Base-by-base conservation (phyloP, 2,888 invertebrate genomes). In the Actias luna region DNA sequence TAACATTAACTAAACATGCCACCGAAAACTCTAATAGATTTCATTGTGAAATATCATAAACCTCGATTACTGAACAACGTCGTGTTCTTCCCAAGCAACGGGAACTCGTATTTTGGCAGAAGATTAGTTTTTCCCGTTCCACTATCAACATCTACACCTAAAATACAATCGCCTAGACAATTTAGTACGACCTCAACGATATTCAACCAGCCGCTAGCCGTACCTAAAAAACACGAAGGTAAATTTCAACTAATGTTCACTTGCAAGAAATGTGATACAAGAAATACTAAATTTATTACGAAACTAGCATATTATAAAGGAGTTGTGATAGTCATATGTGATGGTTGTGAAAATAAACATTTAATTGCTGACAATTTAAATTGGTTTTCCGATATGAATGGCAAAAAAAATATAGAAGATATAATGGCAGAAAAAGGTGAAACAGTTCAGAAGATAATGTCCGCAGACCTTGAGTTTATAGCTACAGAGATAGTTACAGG, bases 351-450 rank as follows among this genome's bases (percentile, higher is more conserved):
- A 58, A 98, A 97, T 80, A 95, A 97, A 83, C 99, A 99, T 88
- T 92, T 99, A 29, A 99, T 99, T 70, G 99, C 99, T 0, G 99
- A 99, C 82, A 98, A 99, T 87, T 93, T 99, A 1, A 97, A 97
- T 68, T 99, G 99, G 99, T 99, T 99, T 82, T 93, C 95, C 0
- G 96, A 98, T 79, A 89, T 96, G 78, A 91, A 95, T 75, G 95
- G 95, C 0, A 95, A 94, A 76, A 94, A 94, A 68, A 99, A 99
- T 79, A 97, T 99, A 73, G 99, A 99, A 92, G 96, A 97, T 68
- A 97, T 98, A 39, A 92, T 99, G 82, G 95, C 95, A 22, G 95
- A 95, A 64, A 98, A 97, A 79, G 99, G 99, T 1, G 98, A 99
- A 91, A 93, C 89, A 5, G 97, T 99, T 42, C 90, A 86, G 50